Evolutionary conservation across 30 jellyfish, hydroid and myxozoan species (phyloP).

Genomic region (Cassiopea xamachana): DNA sequence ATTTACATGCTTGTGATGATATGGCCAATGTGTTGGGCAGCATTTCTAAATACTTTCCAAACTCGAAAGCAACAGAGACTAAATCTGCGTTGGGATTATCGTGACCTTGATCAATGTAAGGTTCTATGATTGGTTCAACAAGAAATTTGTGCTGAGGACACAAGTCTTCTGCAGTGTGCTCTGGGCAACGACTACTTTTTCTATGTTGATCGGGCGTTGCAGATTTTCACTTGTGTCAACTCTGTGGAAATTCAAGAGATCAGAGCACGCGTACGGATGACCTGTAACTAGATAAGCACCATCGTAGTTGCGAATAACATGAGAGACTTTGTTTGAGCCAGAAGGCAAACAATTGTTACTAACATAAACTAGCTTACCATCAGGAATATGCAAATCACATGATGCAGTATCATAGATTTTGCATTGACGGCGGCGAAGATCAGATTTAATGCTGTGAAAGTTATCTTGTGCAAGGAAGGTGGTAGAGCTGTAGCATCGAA

Average conservation of each 20-base stretch:
- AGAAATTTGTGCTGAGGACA: not conserved
- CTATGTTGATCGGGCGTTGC: not conserved
- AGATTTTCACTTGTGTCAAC: not conserved
- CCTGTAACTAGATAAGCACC: constrained; percentile 12
- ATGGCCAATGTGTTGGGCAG: not conserved
- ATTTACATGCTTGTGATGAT: not conserved
- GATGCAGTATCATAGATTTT: constrained; percentile 20
- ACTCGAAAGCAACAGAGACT: not conserved
- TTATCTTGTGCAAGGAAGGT: not conserved
- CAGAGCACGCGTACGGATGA: constrained; percentile 17
- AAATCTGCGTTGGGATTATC: not conserved
- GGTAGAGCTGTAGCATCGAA: not conserved
- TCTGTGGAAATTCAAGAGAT: not conserved
- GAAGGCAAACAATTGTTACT: not conserved
- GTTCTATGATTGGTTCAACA: not conserved
- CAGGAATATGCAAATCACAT: constrained; percentile 22
- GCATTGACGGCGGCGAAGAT: constrained; percentile 39
- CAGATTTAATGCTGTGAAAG: not conserved
- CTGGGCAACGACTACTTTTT: not conserved
- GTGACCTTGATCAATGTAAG: not conserved
- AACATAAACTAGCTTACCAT: constrained; percentile 6
- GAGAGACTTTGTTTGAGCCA: not conserved
- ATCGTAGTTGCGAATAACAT: not conserved
- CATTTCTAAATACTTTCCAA: not conserved
- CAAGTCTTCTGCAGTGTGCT: not conserved